Base-by-base conservation (phyloP, 2,797 vertebrate genomes). In the Pampus argenteus region DNA sequence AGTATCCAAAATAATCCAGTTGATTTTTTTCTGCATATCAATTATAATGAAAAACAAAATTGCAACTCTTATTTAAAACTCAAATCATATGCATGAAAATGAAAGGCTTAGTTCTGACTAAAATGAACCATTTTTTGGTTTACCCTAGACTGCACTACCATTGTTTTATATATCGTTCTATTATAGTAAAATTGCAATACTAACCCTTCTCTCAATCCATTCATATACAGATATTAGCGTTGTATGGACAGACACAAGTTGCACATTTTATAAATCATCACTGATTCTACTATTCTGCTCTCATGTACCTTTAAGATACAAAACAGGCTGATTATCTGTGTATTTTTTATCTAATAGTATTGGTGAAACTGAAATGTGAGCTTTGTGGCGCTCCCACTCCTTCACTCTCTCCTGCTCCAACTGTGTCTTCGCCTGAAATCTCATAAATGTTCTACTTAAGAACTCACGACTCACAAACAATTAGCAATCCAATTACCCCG, bases 401-500 rank as follows among this genome's bases (percentile, higher is more conserved):
- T 48, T 22, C 38, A 15, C 66, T 74, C 48, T 74, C 48, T 31
- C 36, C 36, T 48, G 52, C 66, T 64, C 47, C 45, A 23, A 64
- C 47, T 26, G 18, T 45, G 15, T 20, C 45, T 52, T 51, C 17
- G 26, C n/a, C 52, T 50, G 26, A 51, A 66, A 65, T 68, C 36
- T 18, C 66, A 45, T 38, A 50, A 65, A 76, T 77, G 71, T 51
- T 83, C 44, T 67, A 18, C 38, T 71, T 49, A 66, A 58, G 71
- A 76, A 62, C 52, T 69, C 34, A 29, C 20, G 4, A 52, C 65
- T 79, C 71, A 56, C 67, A 66, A 89, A 85, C 76, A 91, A 90
- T 94, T 91, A 92, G 76, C 59, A 17, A 72, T 79, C 78, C 83
- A 86, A 89, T 91, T 88, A 86, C 74, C 77, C 81, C 58, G 51